A percentile compares a stretch with the other conserved stretches of the same genome.
Evolutionary conservation across 2,888 invertebrate species (phyloP).

Genomic region (Pristionchus exspectatus): DNA sequence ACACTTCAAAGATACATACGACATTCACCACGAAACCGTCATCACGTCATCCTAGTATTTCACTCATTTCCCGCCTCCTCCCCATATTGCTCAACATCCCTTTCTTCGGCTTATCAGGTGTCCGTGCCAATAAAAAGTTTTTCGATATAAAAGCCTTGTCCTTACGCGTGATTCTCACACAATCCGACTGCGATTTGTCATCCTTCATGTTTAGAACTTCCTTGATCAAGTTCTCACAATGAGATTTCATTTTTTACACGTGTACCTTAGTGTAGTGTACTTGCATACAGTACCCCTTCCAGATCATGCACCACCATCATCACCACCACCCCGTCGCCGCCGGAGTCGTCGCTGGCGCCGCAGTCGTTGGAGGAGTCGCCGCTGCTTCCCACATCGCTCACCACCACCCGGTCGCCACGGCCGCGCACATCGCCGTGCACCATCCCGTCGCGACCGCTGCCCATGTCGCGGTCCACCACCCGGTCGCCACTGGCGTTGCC

Average conservation of each 20-base stretch:
- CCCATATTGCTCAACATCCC: not conserved
- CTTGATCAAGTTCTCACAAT: not conserved
- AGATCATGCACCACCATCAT: not conserved
- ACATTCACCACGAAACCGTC: not conserved
- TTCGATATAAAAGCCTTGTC: conserved; percentile 7
- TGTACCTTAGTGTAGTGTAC: too few species aligned
- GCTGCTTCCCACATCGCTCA: too few species aligned
- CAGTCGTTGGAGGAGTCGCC: not conserved
- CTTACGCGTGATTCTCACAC: not conserved
- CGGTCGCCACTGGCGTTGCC: not conserved
- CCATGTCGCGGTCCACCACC: not conserved
- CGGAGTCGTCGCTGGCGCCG: not conserved
- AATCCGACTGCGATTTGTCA: conserved; percentile 1
- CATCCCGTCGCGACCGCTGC: conserved; percentile 10
- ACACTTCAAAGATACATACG: not conserved
- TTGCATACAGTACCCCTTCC: too few species aligned
- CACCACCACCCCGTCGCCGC: not conserved
- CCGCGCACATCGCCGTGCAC: not conserved
- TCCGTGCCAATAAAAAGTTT: not conserved
- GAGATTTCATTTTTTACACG: too few species aligned
- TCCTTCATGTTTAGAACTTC: not conserved
- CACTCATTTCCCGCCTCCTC: not conserved
- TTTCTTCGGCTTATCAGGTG: not conserved
- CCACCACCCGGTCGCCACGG: not conserved
- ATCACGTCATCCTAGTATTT: not conserved